Conservation (phyloP, 1,140 invertebrate genomes). For the Aphidius gifuensis region DNA sequence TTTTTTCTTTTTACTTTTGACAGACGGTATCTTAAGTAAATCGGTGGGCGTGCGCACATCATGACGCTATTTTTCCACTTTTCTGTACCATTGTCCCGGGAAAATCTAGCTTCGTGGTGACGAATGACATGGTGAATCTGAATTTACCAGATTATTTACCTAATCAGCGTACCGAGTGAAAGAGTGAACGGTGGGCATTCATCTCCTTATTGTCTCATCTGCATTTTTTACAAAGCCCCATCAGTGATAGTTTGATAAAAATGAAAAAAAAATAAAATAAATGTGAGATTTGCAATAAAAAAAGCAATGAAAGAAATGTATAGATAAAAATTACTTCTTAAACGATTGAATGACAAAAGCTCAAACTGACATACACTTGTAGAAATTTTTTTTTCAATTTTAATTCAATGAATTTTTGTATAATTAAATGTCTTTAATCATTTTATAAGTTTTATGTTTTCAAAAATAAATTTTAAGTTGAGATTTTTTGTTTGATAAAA, state of each 20-base stretch:
- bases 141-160: constrained; percentile 17
- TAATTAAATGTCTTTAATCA: too few relatives aligned
- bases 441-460: too few relatives aligned
- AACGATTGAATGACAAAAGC: too few relatives aligned
- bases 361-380: too few relatives aligned
- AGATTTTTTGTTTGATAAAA: too few relatives aligned
- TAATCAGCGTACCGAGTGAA: constrained; percentile 16
- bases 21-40: constrained; percentile 15
- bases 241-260: background rate
- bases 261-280: too few relatives aligned
- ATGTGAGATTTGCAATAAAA: too few relatives aligned
- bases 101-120: constrained; percentile 4
- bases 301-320: too few relatives aligned
- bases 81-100: background rate
- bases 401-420: too few relatives aligned
- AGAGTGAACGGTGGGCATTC: constrained; percentile 10
- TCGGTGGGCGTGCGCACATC: constrained; percentile 4
- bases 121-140: constrained; percentile 14
- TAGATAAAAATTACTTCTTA: too few relatives aligned
- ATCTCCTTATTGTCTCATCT: constrained; percentile 8
- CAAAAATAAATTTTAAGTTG: too few relatives aligned
- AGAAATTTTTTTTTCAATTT: too few relatives aligned
- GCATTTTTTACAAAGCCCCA: constrained; percentile 17
- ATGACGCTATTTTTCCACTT: background rate
- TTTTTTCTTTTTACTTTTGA: background rate